A percentile compares a stretch with the other conserved stretches of the same genome.
These are phyloP conservation scores for Tiphia femorata DNA, from an alignment of 2,888 invertebrate genomes.

Conservation along the genomic window DNA sequence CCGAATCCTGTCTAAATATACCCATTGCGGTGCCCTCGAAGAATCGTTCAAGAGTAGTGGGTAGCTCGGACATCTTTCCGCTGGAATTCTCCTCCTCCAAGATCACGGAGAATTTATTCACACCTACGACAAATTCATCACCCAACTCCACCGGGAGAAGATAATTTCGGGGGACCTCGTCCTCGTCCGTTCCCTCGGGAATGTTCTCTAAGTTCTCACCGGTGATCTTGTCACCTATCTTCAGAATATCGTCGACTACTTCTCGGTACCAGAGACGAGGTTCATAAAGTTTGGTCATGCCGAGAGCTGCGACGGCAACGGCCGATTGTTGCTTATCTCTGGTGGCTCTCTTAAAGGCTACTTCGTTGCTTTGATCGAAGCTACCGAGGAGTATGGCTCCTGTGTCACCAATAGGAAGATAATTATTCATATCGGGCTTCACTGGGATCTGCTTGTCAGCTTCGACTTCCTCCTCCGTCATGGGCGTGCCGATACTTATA, in stretches of 20 bases:
- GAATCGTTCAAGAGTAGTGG: constrained; percentile 72
- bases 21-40: constrained; percentile 73
- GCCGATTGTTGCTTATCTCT: constrained; percentile 71
- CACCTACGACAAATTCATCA: constrained; percentile 68
- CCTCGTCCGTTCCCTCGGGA: constrained; percentile 73
- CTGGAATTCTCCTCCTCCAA: constrained; percentile 69
- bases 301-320: constrained; percentile 72
- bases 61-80: constrained; percentile 67
- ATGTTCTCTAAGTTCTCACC: constrained; percentile 70
- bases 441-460: constrained; percentile 52
- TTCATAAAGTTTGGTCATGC: constrained; percentile 74
- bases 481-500: constrained; percentile 40
- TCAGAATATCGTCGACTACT: constrained; percentile 73
- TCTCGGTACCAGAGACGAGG: constrained; percentile 74
- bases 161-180: constrained; percentile 65
- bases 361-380: constrained; percentile 62
- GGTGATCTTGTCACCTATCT: constrained; percentile 70
- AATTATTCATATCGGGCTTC: constrained; percentile 68
- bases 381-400: constrained; percentile 62
- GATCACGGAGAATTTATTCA: constrained; percentile 65
- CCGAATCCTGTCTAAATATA: constrained; percentile 69
- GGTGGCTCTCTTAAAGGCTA: constrained; percentile 68
- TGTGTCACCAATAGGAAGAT: constrained; percentile 60
- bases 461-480: constrained; percentile 59
- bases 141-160: constrained; percentile 68